Conservation (phyloP, 2,888 invertebrate genomes). For the Drosophila kanekoi region DNA sequence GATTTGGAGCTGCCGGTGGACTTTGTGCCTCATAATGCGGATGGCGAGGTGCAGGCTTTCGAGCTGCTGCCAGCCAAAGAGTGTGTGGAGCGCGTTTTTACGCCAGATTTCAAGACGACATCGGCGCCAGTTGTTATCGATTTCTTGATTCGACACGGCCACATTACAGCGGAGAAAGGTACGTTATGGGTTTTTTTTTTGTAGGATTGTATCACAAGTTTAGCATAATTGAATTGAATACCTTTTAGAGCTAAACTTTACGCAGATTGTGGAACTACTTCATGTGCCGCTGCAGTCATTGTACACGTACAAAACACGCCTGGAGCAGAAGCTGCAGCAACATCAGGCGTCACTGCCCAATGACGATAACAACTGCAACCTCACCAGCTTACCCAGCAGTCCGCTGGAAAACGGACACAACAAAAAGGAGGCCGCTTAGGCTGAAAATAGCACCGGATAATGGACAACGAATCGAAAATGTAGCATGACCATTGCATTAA, state of each 20-base stretch:
- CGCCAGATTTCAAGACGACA: conserved; percentile 96
- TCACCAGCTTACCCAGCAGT: conserved; percentile 50
- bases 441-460: conserved; percentile 16
- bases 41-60: conserved; percentile 97
- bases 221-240: conserved; percentile 1
- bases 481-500: conserved; percentile 34
- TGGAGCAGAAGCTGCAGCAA: conserved; percentile 72
- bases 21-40: conserved; percentile 96
- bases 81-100: conserved; percentile 92
- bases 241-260: conserved; percentile 92
- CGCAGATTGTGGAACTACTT: conserved; percentile 93
- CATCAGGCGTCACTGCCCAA: conserved; percentile 41
- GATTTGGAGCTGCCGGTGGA: conserved; percentile 96
- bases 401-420: conserved; percentile 78
- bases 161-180: conserved; percentile 96
- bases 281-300: conserved; percentile 95
- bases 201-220: neutral
- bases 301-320: conserved; percentile 87
- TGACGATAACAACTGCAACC: conserved; percentile 63
- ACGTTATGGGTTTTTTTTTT: neutral
- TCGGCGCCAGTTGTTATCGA: conserved; percentile 96
- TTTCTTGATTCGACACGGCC: conserved; percentile 96
- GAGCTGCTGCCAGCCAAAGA: conserved; percentile 93
- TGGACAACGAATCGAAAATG: conserved; percentile 39
- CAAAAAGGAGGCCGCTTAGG: conserved; percentile 57